Evolutionary conservation across 2,113 vertebrate species (phyloP).

Genomic region (Pongo abelii): DNA sequence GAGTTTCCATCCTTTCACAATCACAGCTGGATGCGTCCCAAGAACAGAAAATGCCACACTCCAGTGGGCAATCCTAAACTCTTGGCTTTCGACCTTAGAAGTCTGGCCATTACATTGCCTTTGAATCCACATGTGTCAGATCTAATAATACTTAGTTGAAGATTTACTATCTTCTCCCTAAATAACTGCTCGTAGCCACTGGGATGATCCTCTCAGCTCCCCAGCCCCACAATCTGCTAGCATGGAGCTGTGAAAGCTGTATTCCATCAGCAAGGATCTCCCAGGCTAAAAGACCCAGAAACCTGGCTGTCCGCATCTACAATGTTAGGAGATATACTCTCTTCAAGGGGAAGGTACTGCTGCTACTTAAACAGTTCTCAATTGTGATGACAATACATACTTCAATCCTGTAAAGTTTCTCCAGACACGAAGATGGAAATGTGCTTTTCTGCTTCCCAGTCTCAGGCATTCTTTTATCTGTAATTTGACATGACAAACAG

Average conservation of each 20-base stretch:
- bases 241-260: rapidly evolving
- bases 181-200: background rate
- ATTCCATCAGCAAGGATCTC: background rate
- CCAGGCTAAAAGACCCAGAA: background rate
- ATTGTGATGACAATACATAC: background rate
- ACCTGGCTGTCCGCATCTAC: rapidly evolving
- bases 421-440: background rate
- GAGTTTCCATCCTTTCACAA: background rate
- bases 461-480: conserved; percentile 1
- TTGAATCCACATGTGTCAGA: background rate
- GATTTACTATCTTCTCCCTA: background rate
- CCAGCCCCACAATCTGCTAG: background rate
- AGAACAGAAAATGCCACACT: too few relatives aligned
- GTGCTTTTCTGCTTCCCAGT: background rate
- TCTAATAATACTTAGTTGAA: background rate
- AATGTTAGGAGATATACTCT: background rate
- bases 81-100: background rate
- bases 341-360: background rate
- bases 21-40: too few relatives aligned
- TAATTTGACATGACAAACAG: conserved; percentile 60
- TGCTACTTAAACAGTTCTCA: background rate
- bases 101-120: too few relatives aligned
- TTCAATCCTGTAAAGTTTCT: background rate
- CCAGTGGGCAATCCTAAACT: background rate
- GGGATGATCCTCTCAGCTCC: background rate